A percentile compares a stretch with the other conserved stretches of the same genome.
phyloP scores from a whole-genome alignment of 2,113 vertebrate species.

The Boulengeromyrus knoepffleri region DNA sequence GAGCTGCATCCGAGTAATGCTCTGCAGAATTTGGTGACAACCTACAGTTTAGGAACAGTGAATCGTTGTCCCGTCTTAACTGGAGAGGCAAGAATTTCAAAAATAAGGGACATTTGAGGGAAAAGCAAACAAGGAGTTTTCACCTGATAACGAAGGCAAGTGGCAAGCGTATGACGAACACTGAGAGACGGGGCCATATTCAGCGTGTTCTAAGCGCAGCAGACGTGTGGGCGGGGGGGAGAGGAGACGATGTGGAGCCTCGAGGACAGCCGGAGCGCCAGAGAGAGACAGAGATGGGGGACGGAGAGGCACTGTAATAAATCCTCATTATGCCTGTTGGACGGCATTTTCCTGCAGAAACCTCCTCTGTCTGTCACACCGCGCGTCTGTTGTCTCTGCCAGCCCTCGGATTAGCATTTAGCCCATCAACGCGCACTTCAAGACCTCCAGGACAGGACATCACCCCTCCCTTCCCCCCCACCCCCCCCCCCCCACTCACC shows the following conservation, averaged over 20 bases:
- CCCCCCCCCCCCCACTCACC: constrained; percentile 18
- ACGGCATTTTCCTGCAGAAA: not conserved
- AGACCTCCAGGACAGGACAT: not conserved
- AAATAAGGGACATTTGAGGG: not conserved
- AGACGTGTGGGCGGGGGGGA: not conserved
- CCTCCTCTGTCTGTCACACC: constrained; percentile 9
- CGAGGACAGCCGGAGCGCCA: not conserved
- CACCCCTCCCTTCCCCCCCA: constrained; percentile 7
- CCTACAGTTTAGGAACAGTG: not conserved
- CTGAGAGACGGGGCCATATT: not conserved
- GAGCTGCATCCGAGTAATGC: not conserved
- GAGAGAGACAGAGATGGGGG: not conserved
- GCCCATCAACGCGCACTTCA: constrained; percentile 19
- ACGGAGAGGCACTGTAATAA: constrained; percentile 3
- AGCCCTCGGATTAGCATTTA: constrained; percentile 20
- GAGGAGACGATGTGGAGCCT: constrained; percentile 8
- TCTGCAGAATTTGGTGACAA: not conserved
- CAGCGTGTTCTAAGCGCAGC: not conserved
- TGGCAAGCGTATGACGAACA: not conserved
- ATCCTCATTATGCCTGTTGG: constrained; percentile 13
- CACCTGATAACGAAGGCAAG: not conserved
- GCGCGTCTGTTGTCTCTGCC: constrained; percentile 20
- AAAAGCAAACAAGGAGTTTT: not conserved
- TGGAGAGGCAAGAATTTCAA: not conserved
- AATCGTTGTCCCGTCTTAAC: not conserved